Percentiles rank a stretch among this genome's conserved stretches.
phyloP scores from a whole-genome alignment of 1,140 invertebrate species.

The Solen grandis region DNA sequence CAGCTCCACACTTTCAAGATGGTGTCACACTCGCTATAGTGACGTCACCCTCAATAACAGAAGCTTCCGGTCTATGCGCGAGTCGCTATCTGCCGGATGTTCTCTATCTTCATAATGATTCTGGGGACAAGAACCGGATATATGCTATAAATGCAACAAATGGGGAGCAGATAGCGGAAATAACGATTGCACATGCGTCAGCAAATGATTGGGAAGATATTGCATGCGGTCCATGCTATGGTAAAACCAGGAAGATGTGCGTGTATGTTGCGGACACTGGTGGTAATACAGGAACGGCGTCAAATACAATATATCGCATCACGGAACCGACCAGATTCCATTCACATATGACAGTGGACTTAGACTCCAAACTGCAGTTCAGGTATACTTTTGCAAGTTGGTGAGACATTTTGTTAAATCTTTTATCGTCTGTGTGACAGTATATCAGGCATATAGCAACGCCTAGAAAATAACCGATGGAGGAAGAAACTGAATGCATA shows the following conservation, averaged over 20 bases:
- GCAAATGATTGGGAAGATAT: conserved; percentile 67
- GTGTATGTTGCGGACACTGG: conserved; percentile 62
- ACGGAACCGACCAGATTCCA: conserved; percentile 42
- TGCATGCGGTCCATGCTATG: conserved; percentile 56
- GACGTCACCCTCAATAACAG: conserved; percentile 36
- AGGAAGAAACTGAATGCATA: neutral
- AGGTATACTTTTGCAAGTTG: conserved; percentile 23
- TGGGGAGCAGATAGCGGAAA: conserved; percentile 40
- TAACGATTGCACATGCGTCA: conserved; percentile 35
- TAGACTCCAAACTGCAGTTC: conserved; percentile 50
- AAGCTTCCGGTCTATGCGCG: conserved; percentile 69
- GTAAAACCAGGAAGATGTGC: conserved; percentile 36
- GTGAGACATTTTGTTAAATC: neutral
- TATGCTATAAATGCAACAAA: conserved; percentile 55
- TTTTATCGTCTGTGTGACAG: neutral
- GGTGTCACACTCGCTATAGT: conserved; percentile 49
- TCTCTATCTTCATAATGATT: conserved; percentile 69
- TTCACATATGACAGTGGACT: conserved; percentile 29
- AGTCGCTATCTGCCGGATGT: conserved; percentile 63
- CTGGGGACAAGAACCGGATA: conserved; percentile 50
- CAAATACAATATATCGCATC: conserved; percentile 58
- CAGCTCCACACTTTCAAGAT: conserved; percentile 50
- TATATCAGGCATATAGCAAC: neutral
- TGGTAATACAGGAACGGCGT: conserved; percentile 12
- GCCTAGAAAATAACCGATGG: neutral